These are phyloP conservation scores for Drosophila pseudoananassae DNA, from an alignment of 1,140 invertebrate species.

Conservation along the genomic window DNA sequence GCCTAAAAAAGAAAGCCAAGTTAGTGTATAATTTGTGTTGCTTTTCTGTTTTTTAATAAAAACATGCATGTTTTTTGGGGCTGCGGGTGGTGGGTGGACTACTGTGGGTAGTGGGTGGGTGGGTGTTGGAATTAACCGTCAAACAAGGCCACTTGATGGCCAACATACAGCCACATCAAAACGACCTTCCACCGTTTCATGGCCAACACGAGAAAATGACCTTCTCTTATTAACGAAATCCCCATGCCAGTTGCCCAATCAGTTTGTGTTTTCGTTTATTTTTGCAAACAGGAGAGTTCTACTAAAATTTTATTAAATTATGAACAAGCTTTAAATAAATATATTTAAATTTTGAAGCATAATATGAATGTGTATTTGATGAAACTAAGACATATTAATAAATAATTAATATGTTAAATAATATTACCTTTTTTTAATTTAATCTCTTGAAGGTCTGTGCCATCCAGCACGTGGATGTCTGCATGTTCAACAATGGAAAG, in stretches of 20 bases:
- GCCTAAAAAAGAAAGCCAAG: too few species aligned
- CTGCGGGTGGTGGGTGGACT: neutral
- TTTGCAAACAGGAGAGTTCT: too few species aligned
- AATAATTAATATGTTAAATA: too few species aligned
- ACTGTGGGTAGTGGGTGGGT: too few species aligned
- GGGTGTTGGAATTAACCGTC: neutral
- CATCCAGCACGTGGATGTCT: slow-evolving; percentile 98
- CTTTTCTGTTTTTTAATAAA: neutral
- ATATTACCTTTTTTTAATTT: neutral
- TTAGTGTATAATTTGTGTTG: neutral
- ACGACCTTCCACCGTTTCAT: neutral
- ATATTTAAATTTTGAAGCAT: too few species aligned
- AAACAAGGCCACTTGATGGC: slow-evolving; percentile 1
- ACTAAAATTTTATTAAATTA: too few species aligned
- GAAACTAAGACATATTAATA: too few species aligned
- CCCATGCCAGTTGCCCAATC: too few species aligned
- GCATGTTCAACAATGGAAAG: slow-evolving; percentile 99
- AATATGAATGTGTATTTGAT: too few species aligned
- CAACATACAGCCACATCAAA: neutral
- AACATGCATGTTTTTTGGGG: too few species aligned
- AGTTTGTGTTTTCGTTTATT: too few species aligned
- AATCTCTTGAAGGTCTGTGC: slow-evolving; percentile 88
- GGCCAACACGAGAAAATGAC: neutral
- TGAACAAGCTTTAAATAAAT: too few species aligned
- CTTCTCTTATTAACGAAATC: slow-evolving; percentile 2